Conservation (phyloP, 2,113 vertebrate species). For the Entelurus aequoreus region DNA sequence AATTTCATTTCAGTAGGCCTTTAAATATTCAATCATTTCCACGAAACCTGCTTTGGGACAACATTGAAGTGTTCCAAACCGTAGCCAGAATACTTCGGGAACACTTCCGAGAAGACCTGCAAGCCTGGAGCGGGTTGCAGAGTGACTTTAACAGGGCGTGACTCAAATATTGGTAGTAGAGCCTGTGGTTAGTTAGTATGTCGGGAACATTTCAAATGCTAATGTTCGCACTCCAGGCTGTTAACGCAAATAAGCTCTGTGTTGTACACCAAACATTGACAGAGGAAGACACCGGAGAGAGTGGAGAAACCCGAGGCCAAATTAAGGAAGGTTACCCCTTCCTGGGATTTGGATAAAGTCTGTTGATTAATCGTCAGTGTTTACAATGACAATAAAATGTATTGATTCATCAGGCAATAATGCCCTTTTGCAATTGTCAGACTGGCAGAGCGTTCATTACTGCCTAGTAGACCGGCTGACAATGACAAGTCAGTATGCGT, state of each 20-base stretch:
- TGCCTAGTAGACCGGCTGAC: not conserved
- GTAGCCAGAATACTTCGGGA: too few species aligned
- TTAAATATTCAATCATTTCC: too few species aligned
- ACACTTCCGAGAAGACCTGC: too few species aligned
- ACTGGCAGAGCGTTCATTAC: not conserved
- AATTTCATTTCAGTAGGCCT: too few species aligned
- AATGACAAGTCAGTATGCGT: not conserved
- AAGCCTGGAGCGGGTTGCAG: too few species aligned
- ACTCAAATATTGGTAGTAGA: conserved; percentile 15
- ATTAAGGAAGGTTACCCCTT: not conserved
- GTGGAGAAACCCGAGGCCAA: not conserved
- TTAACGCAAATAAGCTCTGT: conserved; percentile 3
- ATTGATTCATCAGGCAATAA: too few species aligned
- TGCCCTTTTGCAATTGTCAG: not conserved
- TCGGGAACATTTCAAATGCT: conserved; percentile 4
- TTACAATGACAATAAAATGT: too few species aligned
- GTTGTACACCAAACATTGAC: conserved; percentile 5
- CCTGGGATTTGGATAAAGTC: too few species aligned
- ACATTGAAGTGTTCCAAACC: too few species aligned
- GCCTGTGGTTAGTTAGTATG: not conserved
- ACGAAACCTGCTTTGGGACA: too few species aligned
- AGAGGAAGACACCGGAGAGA: not conserved
- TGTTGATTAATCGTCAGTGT: too few species aligned
- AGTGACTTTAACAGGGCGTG: not conserved
- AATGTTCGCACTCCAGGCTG: conserved; percentile 6